Percentiles rank a stretch among this genome's conserved stretches.
phyloP scores from a whole-genome alignment of 2,888 invertebrate genomes.

The Dryadula phaetusa region DNA sequence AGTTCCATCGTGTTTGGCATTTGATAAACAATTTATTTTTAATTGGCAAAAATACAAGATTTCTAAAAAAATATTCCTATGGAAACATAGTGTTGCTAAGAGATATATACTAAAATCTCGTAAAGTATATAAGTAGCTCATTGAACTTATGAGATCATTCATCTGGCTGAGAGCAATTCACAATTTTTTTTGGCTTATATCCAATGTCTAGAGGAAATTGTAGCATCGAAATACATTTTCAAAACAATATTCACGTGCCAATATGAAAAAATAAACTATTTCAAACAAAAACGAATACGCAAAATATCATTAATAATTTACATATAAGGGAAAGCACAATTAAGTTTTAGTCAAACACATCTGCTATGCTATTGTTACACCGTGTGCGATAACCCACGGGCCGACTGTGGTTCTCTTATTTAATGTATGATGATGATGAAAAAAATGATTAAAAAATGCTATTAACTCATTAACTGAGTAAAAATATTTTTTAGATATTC shows the following conservation, averaged over 20 bases:
- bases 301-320: not conserved
- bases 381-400: conserved; percentile 43
- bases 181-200: conserved; percentile 26
- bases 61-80: not conserved
- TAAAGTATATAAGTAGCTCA: conserved; percentile 14
- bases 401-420: conserved; percentile 42
- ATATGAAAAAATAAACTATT: not conserved
- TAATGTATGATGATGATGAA: conserved; percentile 24
- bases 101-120: not conserved
- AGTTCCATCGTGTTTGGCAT: conserved; percentile 59
- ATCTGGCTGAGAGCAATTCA: conserved; percentile 16
- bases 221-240: conserved; percentile 2
- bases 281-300: not conserved
- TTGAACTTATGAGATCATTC: conserved; percentile 23
- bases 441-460: conserved; percentile 36
- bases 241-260: not conserved
- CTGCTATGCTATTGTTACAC: conserved; percentile 34
- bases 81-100: conserved; percentile 9
- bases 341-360: conserved; percentile 32
- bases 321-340: conserved; percentile 12
- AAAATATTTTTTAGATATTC: conserved; percentile 39
- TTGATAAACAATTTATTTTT: conserved; percentile 58
- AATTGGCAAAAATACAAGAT: conserved; percentile 48
- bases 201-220: conserved; percentile 25
- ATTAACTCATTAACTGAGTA: conserved; percentile 39